Conservation (phyloP, 2,797 vertebrate species). For the Spinus pinus region DNA sequence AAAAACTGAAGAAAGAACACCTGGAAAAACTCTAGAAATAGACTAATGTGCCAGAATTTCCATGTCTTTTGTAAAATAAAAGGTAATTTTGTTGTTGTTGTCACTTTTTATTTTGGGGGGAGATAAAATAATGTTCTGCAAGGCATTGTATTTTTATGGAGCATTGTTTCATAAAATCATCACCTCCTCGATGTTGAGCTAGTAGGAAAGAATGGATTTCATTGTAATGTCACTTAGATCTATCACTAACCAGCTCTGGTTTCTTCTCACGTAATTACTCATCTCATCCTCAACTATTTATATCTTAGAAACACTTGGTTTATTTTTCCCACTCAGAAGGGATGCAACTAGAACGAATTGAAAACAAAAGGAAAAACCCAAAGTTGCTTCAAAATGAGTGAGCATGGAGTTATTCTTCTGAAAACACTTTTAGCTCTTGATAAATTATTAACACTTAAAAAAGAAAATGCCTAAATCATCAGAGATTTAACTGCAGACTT, state of each 20-base stretch:
- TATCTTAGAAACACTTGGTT: constrained; percentile 29
- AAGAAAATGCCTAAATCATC: constrained; percentile 30
- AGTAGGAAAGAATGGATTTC: constrained; percentile 46
- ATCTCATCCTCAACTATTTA: constrained; percentile 34
- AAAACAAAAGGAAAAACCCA: constrained; percentile 7
- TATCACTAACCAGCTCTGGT: constrained; percentile 25
- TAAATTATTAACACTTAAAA: constrained; percentile 50
- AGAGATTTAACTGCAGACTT: constrained; percentile 29
- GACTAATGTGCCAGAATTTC: not conserved
- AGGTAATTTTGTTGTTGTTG: constrained; percentile 11
- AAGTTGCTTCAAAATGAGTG: constrained; percentile 8
- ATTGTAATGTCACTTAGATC: constrained; percentile 44
- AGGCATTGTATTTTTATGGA: constrained; percentile 46
- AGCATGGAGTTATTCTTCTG: not conserved
- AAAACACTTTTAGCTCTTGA: constrained; percentile 38
- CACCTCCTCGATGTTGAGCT: not conserved
- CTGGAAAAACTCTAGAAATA: not conserved
- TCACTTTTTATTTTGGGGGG: not conserved
- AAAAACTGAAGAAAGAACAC: not conserved
- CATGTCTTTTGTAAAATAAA: constrained; percentile 29
- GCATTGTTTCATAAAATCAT: constrained; percentile 52
- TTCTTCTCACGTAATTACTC: constrained; percentile 56
- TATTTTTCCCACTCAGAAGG: constrained; percentile 20
- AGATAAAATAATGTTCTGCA: constrained; percentile 8
- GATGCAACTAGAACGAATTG: constrained; percentile 21